Conservation (phyloP, 2,113 vertebrate genomes). For the Bubo bubo region DNA sequence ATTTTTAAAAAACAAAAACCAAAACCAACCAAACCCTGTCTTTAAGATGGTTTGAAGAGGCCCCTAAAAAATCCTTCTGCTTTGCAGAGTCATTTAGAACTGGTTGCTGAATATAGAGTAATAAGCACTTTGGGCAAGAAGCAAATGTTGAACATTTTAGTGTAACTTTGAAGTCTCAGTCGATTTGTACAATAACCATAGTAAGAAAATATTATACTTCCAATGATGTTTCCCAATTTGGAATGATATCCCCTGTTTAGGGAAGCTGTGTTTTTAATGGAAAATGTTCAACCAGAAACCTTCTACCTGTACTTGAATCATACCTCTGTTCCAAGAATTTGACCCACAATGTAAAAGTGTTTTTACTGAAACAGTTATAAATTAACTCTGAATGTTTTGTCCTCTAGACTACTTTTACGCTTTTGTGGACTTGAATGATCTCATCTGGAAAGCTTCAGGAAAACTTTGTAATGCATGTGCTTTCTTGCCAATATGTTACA, state of each 20-base stretch:
- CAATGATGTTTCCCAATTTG: neutral
- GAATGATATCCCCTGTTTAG: neutral
- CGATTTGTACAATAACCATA: neutral
- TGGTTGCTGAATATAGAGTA: neutral
- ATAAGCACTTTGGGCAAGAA: neutral
- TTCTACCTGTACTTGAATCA: neutral
- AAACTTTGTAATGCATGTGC: neutral
- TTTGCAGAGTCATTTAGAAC: neutral
- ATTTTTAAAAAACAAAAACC: neutral
- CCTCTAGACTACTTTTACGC: neutral
- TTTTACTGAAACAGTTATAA: neutral
- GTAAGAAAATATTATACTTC: neutral
- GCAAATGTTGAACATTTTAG: neutral
- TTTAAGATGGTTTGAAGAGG: neutral
- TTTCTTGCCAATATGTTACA: neutral
- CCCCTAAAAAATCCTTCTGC: neutral
- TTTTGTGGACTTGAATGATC: neutral
- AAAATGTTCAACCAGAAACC: neutral
- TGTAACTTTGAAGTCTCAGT: neutral
- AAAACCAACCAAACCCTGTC: neutral
- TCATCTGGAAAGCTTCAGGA: neutral
- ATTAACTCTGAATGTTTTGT: neutral
- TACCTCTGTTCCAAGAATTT: neutral
- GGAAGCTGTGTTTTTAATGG: neutral
- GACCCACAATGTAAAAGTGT: neutral